Base-by-base conservation (phyloP, 2,888 invertebrate species). In the Drosophila nr. perissopoda region DNA sequence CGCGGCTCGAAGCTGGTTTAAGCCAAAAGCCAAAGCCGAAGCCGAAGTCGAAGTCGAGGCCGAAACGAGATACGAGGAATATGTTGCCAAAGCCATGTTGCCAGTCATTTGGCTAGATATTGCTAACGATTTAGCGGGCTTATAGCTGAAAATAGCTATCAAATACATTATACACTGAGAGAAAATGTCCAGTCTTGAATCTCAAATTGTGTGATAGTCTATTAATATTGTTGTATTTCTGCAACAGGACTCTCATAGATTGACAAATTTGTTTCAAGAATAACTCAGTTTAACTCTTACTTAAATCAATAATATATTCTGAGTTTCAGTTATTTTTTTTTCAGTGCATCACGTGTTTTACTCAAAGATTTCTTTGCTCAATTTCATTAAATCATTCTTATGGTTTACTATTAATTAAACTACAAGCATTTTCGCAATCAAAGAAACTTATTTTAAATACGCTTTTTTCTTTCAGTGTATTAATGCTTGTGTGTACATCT, bases 1-100 rank as follows among this genome's bases (percentile, higher is more conserved):
- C 90, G 87, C 74, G 77, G 89, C 90, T 86, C 79, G 61, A 86
- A 87, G 79, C 87, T 66, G 63, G 87, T 86, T 90, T 88, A 61
- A 63, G 82, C 74, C 84, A 74, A 60, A 87, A 83, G 78, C 81
- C 74, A 70, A 79, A 83, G 74, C 64, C 57, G 42, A 59, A 70
- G 57, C 63, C 57, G 48, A 64, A 51, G 40, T 42, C 38, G 38
- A 57, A 57, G 57, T 51, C 70, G 34, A 59, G 63, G 58, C 52
- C 66, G 63, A 65, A 63, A 48, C 53, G 21, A 36, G 64, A 67
- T 48, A 69, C 65, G 81, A 73, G 25, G 29, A 16, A n/a, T 38
- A 71, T 72, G 61, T 51, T 63, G 87, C 86, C 74, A 66, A 75
- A 54, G 62, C 66, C 62, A 70, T 81, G 84, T 82, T 88, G 88